phyloP scores from a whole-genome alignment of 2,888 invertebrate species.

The Hylaea fasciaria region DNA sequence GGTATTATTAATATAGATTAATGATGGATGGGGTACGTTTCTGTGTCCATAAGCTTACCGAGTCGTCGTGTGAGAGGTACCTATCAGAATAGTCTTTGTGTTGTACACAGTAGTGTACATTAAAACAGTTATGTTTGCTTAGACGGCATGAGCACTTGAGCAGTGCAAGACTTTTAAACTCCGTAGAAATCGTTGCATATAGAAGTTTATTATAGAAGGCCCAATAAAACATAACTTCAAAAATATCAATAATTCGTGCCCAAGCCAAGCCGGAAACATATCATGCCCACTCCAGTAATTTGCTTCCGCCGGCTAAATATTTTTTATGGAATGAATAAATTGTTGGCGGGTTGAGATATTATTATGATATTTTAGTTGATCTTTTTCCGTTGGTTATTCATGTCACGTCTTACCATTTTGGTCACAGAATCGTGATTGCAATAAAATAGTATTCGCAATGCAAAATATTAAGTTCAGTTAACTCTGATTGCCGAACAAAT shows the following conservation, averaged over 20 bases:
- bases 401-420: constrained; percentile 9
- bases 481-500: constrained; percentile 54
- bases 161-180: too few species aligned
- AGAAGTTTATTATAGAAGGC: constrained; percentile 1
- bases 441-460: constrained; percentile 53
- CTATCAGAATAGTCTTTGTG: too few species aligned
- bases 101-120: too few species aligned
- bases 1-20: too few species aligned
- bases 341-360: constrained; percentile 19
- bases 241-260: constrained; percentile 29
- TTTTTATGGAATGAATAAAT: constrained; percentile 37
- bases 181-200: constrained; percentile 1
- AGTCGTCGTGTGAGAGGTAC: too few species aligned
- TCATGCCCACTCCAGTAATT: constrained; percentile 35
- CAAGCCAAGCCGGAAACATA: constrained; percentile 12
- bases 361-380: constrained; percentile 25
- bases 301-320: constrained; percentile 33
- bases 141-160: too few species aligned
- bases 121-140: too few species aligned
- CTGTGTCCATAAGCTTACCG: too few species aligned
- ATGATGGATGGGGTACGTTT: too few species aligned
- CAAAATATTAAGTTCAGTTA: constrained; percentile 49
- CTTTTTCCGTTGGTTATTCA: constrained; percentile 32
- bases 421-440: constrained; percentile 22
- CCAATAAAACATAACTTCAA: constrained; percentile 27